Evolutionary conservation across 2,797 vertebrate genomes (phyloP), one percentile per base, ranked within the genome.

Genomic region (Sebastes dallii): DNA sequence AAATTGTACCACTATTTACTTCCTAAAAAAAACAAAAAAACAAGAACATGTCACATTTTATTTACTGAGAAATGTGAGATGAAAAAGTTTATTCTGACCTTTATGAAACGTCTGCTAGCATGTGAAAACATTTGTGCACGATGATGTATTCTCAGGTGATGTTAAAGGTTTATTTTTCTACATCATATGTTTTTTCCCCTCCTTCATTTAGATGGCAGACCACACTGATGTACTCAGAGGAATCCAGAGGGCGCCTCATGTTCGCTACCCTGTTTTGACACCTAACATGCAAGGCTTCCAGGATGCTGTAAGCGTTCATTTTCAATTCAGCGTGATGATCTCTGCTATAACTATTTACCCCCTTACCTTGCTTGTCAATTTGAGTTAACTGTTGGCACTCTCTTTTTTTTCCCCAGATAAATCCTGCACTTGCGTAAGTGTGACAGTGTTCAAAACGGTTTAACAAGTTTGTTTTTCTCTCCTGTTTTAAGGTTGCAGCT

Each of bases 241-340:
- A 72, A 98, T 99, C 90, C 93, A 93, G 81, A 96, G 88, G 78
- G 93, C 89, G 24, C 96, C 97, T 78, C 95, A 96, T 85, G 94
- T 98, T 81, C 95, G 83, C 2, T 99, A 99, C 82, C 96, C 98
- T 1, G 97, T 99, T 88, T 95, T 99, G 81, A 98, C 97, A 0
- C 98, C 97, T 60, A 99, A 99, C 94, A 95, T 98, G 86, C 96
- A 97, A 84, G 97, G 98, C 81, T 98, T 99, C 90, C 95, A 96
- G 85, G 95, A 96, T 85, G 98, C 98, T 76, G 98, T 99, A 96
- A 96, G 97, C 94, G 67, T 75, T 74, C 1, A 66, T 84, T 83
- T 65, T 81, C 34, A 72, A 4, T 70, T 73, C 61, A 72, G 56
- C 56, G 6, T 39, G 2, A 67, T 54, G 34, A 82, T 64, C 11